Conservation (phyloP, 2,113 vertebrate species). For the Bostrychus sinensis region DNA sequence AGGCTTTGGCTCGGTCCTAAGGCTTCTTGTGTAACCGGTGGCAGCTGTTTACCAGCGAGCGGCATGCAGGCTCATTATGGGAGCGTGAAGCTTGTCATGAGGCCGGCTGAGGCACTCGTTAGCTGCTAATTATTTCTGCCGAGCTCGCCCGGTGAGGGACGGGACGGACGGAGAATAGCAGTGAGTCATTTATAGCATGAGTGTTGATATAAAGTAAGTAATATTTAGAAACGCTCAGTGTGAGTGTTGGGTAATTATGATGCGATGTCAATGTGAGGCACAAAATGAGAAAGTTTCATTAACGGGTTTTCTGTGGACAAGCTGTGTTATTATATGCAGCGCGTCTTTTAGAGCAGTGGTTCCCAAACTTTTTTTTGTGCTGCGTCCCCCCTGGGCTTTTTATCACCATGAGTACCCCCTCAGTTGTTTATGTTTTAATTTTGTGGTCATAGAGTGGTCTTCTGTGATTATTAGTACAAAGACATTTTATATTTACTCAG, state of each 20-base stretch:
- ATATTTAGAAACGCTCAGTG: background rate
- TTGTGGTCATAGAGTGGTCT: too few relatives aligned
- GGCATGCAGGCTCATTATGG: constrained; percentile 65
- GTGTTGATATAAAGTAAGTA: background rate
- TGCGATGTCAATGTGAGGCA: too few relatives aligned
- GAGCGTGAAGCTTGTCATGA: constrained; percentile 69
- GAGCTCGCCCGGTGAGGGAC: constrained; percentile 53
- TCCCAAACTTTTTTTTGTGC: too few relatives aligned
- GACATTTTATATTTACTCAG: too few relatives aligned
- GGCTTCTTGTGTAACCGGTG: constrained; percentile 49
- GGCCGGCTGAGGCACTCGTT: constrained; percentile 65
- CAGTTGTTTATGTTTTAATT: too few relatives aligned
- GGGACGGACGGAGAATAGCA: constrained; percentile 28
- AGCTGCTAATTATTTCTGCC: constrained; percentile 69
- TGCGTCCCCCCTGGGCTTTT: too few relatives aligned
- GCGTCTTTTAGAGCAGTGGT: too few relatives aligned
- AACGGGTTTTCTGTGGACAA: too few relatives aligned
- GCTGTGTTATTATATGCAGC: too few relatives aligned
- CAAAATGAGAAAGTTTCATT: too few relatives aligned
- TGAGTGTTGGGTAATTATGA: background rate
- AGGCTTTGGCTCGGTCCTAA: constrained; percentile 31
- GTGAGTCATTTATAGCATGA: constrained; percentile 3
- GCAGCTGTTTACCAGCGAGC: constrained; percentile 62
- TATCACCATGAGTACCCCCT: too few relatives aligned
- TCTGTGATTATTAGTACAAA: too few relatives aligned